Percentiles rank a stretch among this genome's conserved stretches.
These are phyloP conservation scores for Tipula confusa DNA, from an alignment of 2,888 invertebrate genomes.

Conservation along the genomic window DNA sequence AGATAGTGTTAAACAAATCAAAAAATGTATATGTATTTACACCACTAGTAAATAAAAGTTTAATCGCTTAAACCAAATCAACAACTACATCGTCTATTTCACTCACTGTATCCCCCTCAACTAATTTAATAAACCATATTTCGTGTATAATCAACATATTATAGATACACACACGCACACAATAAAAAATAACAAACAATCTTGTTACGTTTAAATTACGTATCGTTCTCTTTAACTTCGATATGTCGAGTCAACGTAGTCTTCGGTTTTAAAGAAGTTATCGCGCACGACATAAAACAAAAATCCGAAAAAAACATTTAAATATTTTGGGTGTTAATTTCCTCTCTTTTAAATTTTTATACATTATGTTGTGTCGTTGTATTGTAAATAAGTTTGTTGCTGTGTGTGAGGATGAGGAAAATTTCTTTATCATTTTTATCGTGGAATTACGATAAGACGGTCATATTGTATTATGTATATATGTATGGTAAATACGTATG, in stretches of 20 bases:
- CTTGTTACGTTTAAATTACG: not conserved
- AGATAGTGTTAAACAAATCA: too few relatives aligned
- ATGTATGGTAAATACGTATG: not conserved
- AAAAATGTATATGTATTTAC: too few relatives aligned
- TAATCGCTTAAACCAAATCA: not conserved
- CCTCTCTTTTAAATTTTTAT: not conserved
- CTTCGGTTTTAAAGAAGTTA: not conserved
- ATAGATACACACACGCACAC: not conserved
- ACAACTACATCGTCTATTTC: not conserved
- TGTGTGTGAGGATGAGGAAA: not conserved
- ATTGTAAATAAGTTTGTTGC: not conserved
- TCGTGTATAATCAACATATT: not conserved
- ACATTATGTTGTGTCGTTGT: not conserved
- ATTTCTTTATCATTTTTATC: constrained; percentile 1
- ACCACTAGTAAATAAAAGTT: not conserved
- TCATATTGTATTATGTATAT: not conserved
- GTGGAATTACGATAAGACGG: constrained; percentile 9
- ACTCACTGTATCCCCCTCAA: not conserved
- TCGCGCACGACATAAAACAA: not conserved
- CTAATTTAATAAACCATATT: not conserved
- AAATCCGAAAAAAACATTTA: not conserved
- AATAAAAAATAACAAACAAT: not conserved
- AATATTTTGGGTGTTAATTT: not conserved
- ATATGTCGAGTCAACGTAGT: not conserved
- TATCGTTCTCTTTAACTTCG: not conserved